These are phyloP conservation scores for Styela clava DNA, from an alignment of 23 tunicate species.

Conservation along the genomic window DNA sequence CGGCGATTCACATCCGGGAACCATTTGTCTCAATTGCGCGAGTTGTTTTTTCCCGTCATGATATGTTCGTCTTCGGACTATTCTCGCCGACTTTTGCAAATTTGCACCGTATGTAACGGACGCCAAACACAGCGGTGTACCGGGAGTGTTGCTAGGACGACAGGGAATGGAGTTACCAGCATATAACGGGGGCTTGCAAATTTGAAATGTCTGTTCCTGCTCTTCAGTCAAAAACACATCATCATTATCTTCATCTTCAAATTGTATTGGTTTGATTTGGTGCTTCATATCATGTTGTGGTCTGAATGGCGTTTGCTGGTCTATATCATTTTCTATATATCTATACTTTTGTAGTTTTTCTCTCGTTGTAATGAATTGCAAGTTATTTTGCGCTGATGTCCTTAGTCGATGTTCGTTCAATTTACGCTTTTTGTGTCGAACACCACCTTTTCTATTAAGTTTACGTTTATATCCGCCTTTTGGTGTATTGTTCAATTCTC, in stretches of 20 bases:
- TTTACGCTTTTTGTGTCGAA: not conserved
- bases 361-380: not conserved
- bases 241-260: not conserved
- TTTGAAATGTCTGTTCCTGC: not conserved
- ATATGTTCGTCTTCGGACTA: slow-evolving; percentile 11
- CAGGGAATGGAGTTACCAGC: no score
- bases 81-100: slow-evolving; percentile 14
- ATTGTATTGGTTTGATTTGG: not conserved
- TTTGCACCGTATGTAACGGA: slow-evolving; percentile 12
- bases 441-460: not conserved
- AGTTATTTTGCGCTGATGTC: not conserved
- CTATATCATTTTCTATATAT: no score
- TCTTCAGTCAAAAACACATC: slow-evolving; percentile 1
- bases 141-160: not conserved
- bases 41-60: not conserved
- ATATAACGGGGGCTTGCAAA: no score
- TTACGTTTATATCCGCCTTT: not conserved
- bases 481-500: not conserved
- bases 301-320: no score
- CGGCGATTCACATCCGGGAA: not conserved
- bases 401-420: not conserved
- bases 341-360: not conserved
- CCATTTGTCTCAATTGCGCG: not conserved
- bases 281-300: no score
- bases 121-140: slow-evolving; percentile 4